Conservation (phyloP, 2,888 invertebrate genomes). For the Xylophagus ater region DNA sequence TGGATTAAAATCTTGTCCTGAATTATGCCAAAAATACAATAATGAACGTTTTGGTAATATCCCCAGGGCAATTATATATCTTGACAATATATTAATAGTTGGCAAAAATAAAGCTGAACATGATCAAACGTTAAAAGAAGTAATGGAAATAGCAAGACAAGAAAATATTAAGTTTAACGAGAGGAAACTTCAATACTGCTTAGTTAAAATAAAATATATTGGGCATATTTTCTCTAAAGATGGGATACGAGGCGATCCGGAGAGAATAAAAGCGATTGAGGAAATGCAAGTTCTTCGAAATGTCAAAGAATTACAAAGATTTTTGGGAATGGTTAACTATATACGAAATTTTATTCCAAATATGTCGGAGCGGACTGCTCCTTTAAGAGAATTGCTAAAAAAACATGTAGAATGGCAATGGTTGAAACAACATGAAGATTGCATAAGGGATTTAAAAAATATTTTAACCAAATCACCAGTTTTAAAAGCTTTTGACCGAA, state of each 20-base stretch:
- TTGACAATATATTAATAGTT: slow-evolving; percentile 17
- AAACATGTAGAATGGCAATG: no score
- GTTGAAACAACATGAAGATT: no score
- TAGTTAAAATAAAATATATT: slow-evolving; percentile 6
- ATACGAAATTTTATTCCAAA: no score
- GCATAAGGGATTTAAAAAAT: no score
- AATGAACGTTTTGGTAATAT: no score
- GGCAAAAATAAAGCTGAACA: slow-evolving; percentile 13
- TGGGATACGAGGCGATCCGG: slow-evolving; percentile 6
- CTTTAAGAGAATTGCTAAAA: slow-evolving; percentile 16
- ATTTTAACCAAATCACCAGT: no score
- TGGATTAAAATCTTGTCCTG: no score
- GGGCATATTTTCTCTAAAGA: slow-evolving; percentile 9
- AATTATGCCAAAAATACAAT: no score
- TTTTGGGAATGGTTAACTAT: slow-evolving; percentile 11
- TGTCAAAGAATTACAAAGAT: slow-evolving; percentile 11
- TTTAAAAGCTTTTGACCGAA: no score
- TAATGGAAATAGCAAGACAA: slow-evolving; percentile 14
- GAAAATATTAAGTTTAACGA: slow-evolving; percentile 17
- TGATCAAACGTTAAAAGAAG: slow-evolving; percentile 10
- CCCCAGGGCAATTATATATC: slow-evolving; percentile 14
- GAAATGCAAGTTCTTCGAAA: slow-evolving; percentile 10
- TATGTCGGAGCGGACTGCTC: slow-evolving; percentile 9
- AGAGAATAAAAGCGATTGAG: slow-evolving; percentile 11
- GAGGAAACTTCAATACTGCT: slow-evolving; percentile 7